Conservation (phyloP, 2,113 vertebrate genomes). For the Onychostoma macrolepis region DNA sequence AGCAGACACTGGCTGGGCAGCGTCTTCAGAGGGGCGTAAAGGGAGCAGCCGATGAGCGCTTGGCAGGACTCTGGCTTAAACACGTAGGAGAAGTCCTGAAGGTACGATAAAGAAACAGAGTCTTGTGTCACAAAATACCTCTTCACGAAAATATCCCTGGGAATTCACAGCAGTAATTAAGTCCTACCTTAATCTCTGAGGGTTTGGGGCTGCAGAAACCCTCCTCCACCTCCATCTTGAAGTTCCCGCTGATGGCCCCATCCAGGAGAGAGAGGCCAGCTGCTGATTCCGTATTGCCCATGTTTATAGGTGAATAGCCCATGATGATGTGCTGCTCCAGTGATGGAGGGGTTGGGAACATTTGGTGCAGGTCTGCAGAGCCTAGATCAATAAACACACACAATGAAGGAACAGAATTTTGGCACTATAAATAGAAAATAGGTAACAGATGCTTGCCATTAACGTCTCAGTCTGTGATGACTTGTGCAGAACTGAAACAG, state of each 20-base stretch:
- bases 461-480: neutral
- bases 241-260: conserved; percentile 83
- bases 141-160: neutral
- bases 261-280: conserved; percentile 88
- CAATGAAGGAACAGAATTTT: conserved; percentile 31
- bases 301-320: conserved; percentile 99
- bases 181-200: conserved; percentile 90
- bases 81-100: conserved; percentile 94
- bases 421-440: conserved; percentile 37
- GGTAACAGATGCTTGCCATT: conserved; percentile 32
- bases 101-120: neutral
- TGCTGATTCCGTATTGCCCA: conserved; percentile 88
- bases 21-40: conserved; percentile 94
- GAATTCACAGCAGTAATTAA: neutral
- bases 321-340: conserved; percentile 79
- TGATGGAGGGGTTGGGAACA: conserved; percentile 97
- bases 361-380: conserved; percentile 96
- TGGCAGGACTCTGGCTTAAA: conserved; percentile 93
- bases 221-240: conserved; percentile 97
- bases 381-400: conserved; percentile 69
- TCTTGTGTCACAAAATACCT: too few species aligned
- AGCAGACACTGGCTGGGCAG: conserved; percentile 94
- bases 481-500: neutral
- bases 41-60: conserved; percentile 91
- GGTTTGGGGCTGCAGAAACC: conserved; percentile 98